These are phyloP conservation scores for Myotis planiceps DNA, from an alignment of 2,797 vertebrate genomes.

Conservation along the genomic window DNA sequence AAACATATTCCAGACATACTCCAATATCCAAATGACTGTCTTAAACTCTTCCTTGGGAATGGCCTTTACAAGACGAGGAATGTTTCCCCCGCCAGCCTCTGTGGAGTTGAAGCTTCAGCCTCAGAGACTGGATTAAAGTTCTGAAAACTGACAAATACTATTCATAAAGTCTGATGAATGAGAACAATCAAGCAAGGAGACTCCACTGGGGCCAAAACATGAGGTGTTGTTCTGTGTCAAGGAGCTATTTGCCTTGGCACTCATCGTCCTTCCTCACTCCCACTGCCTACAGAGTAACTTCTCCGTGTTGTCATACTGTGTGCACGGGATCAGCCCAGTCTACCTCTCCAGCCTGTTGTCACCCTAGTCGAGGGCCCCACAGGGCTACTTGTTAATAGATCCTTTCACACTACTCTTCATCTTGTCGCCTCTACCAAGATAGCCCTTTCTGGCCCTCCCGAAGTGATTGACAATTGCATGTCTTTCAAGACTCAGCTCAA, in stretches of 20 bases:
- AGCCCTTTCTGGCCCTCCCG: background rate
- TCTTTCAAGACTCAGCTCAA: background rate
- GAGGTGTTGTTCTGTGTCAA: background rate
- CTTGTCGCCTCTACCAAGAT: background rate
- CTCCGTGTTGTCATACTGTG: background rate
- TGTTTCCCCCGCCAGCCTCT: background rate
- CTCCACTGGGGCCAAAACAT: background rate
- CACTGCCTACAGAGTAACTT: background rate
- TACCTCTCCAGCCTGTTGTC: background rate
- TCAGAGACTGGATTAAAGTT: background rate
- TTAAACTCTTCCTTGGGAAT: background rate
- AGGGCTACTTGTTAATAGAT: background rate
- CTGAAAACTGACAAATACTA: constrained; percentile 29
- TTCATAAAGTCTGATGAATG: background rate
- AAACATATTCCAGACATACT: background rate
- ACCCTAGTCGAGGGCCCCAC: background rate
- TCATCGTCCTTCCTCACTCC: background rate
- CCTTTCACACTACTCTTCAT: background rate
- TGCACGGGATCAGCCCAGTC: background rate
- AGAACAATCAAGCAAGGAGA: background rate
- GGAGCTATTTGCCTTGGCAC: background rate
- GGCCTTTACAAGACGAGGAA: background rate
- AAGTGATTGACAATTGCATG: no score
- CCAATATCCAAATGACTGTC: background rate
- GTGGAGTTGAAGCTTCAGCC: background rate